Evolutionary conservation across 2,888 invertebrate species (phyloP), one percentile per base, ranked within the genome.

Genomic region (Caenorhabditis sp.): DNA sequence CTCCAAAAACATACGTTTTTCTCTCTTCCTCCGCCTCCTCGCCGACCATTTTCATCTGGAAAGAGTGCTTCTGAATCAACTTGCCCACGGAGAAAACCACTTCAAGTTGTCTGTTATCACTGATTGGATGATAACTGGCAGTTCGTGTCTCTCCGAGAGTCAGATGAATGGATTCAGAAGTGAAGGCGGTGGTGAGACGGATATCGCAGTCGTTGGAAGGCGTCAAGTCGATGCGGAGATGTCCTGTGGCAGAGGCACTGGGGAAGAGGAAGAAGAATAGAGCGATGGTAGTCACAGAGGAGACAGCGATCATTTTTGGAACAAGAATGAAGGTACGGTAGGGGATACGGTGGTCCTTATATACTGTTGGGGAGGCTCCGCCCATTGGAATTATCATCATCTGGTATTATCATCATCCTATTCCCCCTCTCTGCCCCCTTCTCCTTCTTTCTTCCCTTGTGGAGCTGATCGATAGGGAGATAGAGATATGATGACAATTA

Each of bases 161-260:
- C 47, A 47, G 47, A 18, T 47, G 47, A 18, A 47, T 11, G n/a
- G n/a, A 15, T 28, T 55, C 28, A 4, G 55, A 55, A 55, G 55
- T 22, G 55, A 6, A 3, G 28, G 26, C 5, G 26, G 55, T 55
- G 55, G 26, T 55, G 55, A 55, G n/a, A 28, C 55, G 55, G 28
- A 55, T 20, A n/a, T 15, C 8, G n/a, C 55, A 55, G 55, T 55
- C 55, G 26, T 55, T 55, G 55, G 55, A 55, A 26, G 55, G 6
- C 15, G 55, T 55, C 28, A 55, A 6, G 13, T 55, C 55, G 28
- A 55, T 26, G 20, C 55, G 55, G 55, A 55, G 55, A n/a, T 55
- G 55, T 55, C 55, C 55, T 3, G 28, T 28, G 55, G 55, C 55
- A 28, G 55, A 47, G 18, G 11, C 47, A 47, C 18, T 47, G 18